These are phyloP conservation scores for Idaea aversata DNA, from an alignment of 2,888 invertebrate species.

Conservation along the genomic window DNA sequence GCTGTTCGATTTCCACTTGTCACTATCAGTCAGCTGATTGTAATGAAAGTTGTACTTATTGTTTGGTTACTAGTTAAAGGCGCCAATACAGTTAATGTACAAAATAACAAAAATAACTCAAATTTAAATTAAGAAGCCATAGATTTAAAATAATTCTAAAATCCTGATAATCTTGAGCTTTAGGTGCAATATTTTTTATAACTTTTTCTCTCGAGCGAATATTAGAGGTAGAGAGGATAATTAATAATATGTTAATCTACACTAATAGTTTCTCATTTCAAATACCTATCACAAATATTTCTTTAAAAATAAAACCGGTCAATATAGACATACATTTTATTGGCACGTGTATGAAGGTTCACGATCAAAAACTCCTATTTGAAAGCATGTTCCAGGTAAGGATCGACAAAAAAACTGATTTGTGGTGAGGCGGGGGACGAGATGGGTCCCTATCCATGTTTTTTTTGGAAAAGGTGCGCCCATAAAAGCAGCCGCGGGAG, in stretches of 20 bases:
- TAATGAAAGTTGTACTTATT: constrained; percentile 35
- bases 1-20: constrained; percentile 49
- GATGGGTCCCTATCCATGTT: constrained; percentile 64
- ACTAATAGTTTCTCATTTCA: constrained; percentile 6
- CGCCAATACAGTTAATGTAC: constrained; percentile 17
- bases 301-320: constrained; percentile 34
- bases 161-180: no score
- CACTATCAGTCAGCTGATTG: constrained; percentile 46
- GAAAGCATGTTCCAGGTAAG: constrained; percentile 64
- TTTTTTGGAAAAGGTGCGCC: constrained; percentile 59
- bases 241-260: background rate
- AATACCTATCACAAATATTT: background rate
- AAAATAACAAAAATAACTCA: no score
- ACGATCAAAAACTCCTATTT: constrained; percentile 41
- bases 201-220: no score
- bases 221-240: no score
- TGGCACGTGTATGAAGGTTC: constrained; percentile 68
- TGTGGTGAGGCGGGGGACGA: constrained; percentile 54
- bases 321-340: constrained; percentile 52
- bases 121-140: no score
- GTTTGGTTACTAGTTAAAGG: background rate
- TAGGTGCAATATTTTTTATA: no score
- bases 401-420: constrained; percentile 52
- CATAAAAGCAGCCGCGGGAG: constrained; percentile 59
- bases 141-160: no score